phyloP scores from a whole-genome alignment of 2,797 vertebrate species.

The Sarcoramphus papa region DNA sequence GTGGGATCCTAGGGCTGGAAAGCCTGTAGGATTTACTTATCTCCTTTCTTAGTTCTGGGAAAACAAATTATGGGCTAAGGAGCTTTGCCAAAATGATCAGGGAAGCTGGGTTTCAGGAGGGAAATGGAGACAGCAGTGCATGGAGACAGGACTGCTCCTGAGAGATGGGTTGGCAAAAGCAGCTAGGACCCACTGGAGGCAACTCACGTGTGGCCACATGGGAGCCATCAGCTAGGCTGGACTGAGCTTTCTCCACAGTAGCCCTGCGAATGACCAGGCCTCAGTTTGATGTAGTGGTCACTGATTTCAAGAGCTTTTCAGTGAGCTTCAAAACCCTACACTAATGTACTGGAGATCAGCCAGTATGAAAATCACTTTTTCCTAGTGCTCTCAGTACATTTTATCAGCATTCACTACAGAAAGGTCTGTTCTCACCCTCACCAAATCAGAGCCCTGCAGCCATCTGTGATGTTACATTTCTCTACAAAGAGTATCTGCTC shows the following conservation, averaged over 20 bases:
- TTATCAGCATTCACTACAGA: not conserved
- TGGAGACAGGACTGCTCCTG: not conserved
- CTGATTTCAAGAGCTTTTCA: not conserved
- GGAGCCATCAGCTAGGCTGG: not conserved
- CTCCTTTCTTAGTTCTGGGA: not conserved
- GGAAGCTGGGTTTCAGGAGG: not conserved
- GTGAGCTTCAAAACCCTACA: not conserved
- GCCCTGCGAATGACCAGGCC: not conserved
- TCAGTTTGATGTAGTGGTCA: not conserved
- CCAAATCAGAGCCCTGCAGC: not conserved
- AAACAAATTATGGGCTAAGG: not conserved
- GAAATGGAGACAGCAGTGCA: not conserved
- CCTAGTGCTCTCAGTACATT: not conserved
- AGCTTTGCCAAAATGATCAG: not conserved
- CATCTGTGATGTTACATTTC: not conserved
- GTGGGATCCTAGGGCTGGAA: fast-evolving
- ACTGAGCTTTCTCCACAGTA: not conserved
- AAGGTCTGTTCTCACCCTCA: not conserved
- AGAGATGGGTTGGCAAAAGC: not conserved
- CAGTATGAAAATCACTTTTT: not conserved
- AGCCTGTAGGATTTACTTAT: not conserved
- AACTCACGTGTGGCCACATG: fast-evolving
- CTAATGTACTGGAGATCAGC: not conserved
- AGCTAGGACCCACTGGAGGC: not conserved
- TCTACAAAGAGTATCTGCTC: not conserved